Evolutionary conservation across 2,113 vertebrate genomes (phyloP), one percentile per base, ranked within the genome.

Genomic region (Eulacestoma nigropectus): DNA sequence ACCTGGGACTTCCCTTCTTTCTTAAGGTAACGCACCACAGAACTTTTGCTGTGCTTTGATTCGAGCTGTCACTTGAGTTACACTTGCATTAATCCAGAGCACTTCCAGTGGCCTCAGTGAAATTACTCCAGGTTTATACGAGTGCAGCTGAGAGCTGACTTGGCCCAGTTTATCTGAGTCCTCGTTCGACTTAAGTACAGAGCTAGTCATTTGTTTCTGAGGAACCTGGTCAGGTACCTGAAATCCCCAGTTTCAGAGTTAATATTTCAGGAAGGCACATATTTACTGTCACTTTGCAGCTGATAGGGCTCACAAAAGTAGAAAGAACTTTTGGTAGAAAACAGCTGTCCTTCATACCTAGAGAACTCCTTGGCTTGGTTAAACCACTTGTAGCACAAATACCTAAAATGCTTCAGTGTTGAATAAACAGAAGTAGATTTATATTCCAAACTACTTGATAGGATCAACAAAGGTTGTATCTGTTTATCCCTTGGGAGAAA

Each of bases 1-100:
- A 89, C 16, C 90, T 97, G 67, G 97, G 97, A 79, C 64, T 97
- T 53, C 97, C 97, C 63, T 96, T 86, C 73, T 86, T 77, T 69
- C 56, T 95, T 41, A 84, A 98, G 97, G 97, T 98, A 97, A 93
- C 8, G 56, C 63, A 68, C 17, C 14, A 8, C 21, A 63, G 32
- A 35, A 67, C 14, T 84, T 68, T 33, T 44, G 53, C 57, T 91
- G 35, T 67, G 35, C 39, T 86, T 90, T 74, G 35, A 33, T 86
- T 50, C 13, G 20, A 92, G 42, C 42, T 81, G 29, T 57, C 32
- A 41, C 44, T 44, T 33, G 39, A 69, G 23, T 67, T 77, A 50
- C 35, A 44, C 20, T 85, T 37, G 22, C 20, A 35, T 21, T 26
- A 74, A 55, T 53, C 41, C 37, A 73, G 63, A 80, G n/a, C 23